Base-by-base conservation (phyloP, 2,113 vertebrate genomes). In the Takifugu bimaculatus region DNA sequence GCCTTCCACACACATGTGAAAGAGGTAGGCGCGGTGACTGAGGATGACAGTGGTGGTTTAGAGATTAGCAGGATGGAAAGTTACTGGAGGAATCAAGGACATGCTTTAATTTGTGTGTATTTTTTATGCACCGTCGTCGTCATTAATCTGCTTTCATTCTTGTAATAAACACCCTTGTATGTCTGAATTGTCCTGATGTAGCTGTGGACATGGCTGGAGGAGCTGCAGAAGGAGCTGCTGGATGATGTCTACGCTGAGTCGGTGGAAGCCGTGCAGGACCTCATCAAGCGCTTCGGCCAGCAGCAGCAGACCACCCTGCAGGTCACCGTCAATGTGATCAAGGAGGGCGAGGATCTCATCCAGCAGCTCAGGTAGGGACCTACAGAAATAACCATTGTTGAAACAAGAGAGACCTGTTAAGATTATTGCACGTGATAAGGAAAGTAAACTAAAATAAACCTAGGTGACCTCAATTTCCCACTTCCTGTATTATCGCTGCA, bases 191-290 rank as follows among this genome's bases (percentile, higher is more conserved):
- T 64, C 11, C 13, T 35, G 51, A 50, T 48, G 20, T 62, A 99
- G 97, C 89, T 99, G 66, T 99, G 96, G 97, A 95, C 97, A 0
- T 99, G 97, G 97, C 92, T 99, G 84, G 97, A 99, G 84, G 97
- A 99, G 69, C 90, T 99, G 4, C 97, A 99, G 90, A 99, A 99
- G 80, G 97, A 99, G 66, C 90, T 99, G 67, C 89, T 99, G 83
- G 97, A 99, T 32, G 97, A 99, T 63, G 97, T 98, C 55, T 99
- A 99, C 0, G 97, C 97, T 0, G 97, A 99, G 86, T 99, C 97
- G 0, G 96, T 98, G 87, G 96, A 98, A 83, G 96, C 96, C 0
- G 97, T 99, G 48, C 96, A 99, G 85, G 97, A 99, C 63, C 92
- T 99, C 80, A 97, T 97, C 89, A 98, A 98, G 76, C 94, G 96